Conservation (phyloP, 2,113 vertebrate species). For the Callocephalon fimbriatum region DNA sequence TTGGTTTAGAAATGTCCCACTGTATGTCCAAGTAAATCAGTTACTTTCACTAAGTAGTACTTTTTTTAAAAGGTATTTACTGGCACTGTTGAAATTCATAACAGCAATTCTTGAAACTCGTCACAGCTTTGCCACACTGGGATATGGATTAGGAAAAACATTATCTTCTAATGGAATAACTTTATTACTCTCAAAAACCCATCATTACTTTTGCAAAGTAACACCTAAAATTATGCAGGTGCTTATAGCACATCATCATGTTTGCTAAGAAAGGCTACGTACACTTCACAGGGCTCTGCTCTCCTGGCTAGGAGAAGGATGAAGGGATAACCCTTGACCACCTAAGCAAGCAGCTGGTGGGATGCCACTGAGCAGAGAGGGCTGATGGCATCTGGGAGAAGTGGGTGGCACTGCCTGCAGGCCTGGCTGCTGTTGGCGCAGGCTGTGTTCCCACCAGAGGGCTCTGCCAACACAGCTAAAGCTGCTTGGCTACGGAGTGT, state of each 20-base stretch:
- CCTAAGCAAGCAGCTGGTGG: neutral
- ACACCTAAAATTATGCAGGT: neutral
- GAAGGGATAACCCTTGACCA: neutral
- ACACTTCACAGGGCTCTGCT: neutral
- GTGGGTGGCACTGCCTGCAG: neutral
- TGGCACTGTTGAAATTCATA: neutral
- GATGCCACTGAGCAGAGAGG: neutral
- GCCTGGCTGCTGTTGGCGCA: neutral
- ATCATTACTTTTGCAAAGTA: neutral
- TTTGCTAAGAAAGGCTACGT: neutral
- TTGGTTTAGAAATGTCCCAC: neutral
- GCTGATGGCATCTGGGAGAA: neutral
- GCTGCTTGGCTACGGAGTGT: accelerated
- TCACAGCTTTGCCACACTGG: neutral
- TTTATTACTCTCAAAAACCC: neutral
- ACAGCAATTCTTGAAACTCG: neutral
- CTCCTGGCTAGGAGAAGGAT: neutral
- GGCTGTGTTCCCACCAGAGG: slow-evolving; percentile 2
- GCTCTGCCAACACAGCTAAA: slow-evolving; percentile 40
- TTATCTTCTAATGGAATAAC: neutral
- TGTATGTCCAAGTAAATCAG: neutral
- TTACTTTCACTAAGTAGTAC: neutral
- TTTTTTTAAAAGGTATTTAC: neutral
- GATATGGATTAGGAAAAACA: neutral
- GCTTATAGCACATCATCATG: neutral